Evolutionary conservation across 1,140 invertebrate species (phyloP).

Genomic region (Lucilia sericata): DNA sequence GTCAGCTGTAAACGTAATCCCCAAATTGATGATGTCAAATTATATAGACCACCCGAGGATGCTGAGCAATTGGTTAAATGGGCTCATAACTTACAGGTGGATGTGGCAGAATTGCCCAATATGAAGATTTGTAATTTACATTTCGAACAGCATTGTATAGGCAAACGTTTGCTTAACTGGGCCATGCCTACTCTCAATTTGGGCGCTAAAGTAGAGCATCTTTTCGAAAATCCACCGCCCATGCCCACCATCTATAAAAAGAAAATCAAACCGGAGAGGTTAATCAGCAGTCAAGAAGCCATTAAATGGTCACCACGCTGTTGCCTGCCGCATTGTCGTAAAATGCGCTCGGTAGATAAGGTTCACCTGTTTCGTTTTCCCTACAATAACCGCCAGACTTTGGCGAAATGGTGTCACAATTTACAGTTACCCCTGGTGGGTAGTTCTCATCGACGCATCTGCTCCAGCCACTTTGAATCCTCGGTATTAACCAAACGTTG

Average conservation of each 20-base stretch:
- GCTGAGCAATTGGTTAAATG: constrained; percentile 57
- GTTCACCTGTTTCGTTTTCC: constrained; percentile 64
- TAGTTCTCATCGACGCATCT: constrained; percentile 59
- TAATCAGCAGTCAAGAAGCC: constrained; percentile 19
- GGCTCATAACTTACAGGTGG: constrained; percentile 61
- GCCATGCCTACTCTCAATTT: constrained; percentile 64
- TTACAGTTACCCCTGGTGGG: constrained; percentile 58
- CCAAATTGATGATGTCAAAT: constrained; percentile 61
- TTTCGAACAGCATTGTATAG: constrained; percentile 63
- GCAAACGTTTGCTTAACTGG: constrained; percentile 62
- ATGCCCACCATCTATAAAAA: constrained; percentile 57
- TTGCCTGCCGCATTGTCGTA: constrained; percentile 62
- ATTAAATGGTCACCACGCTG: constrained; percentile 62
- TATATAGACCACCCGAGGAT: constrained; percentile 62
- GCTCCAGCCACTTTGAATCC: constrained; percentile 62
- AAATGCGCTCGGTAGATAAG: constrained; percentile 58
- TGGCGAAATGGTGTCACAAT: constrained; percentile 64
- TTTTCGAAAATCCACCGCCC: constrained; percentile 61
- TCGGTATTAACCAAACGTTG: constrained; percentile 63
- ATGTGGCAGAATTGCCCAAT: constrained; percentile 50
- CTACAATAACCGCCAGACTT: constrained; percentile 59
- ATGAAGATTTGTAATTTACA: constrained; percentile 62
- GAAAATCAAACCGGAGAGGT: constrained; percentile 18
- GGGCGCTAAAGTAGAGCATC: constrained; percentile 57
- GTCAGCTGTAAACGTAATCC: constrained; percentile 63